Percentiles rank a stretch among this genome's conserved stretches.
Conservation (phyloP, 2,888 invertebrate species). For the Volucella bombylans region DNA sequence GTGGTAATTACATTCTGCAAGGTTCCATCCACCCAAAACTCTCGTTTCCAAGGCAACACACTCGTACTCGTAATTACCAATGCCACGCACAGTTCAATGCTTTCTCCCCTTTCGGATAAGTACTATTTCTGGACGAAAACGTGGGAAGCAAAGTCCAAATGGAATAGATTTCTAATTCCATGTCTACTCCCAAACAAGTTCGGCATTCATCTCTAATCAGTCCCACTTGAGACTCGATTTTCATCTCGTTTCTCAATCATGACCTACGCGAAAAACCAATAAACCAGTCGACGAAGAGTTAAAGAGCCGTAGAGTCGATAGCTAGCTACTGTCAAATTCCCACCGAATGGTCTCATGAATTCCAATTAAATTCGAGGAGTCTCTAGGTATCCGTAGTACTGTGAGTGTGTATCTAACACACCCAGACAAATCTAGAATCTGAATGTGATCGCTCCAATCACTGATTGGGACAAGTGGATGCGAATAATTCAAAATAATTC, state of each 20-base stretch:
- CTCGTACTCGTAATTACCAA: constrained; percentile 19
- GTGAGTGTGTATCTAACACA: not conserved
- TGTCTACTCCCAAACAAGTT: constrained; percentile 13
- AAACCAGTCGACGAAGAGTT: constrained; percentile 6
- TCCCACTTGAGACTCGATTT: not conserved
- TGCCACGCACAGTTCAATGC: constrained; percentile 16
- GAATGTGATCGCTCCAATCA: not conserved
- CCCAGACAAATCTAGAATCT: not conserved
- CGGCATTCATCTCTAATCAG: not conserved
- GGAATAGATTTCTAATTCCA: constrained; percentile 36
- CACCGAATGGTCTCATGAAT: constrained; percentile 2
- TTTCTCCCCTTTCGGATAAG: constrained; percentile 1
- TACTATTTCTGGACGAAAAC: constrained; percentile 34
- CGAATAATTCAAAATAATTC: not conserved
- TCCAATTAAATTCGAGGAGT: constrained; percentile 39
- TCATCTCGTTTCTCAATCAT: constrained; percentile 30
- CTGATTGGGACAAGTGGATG: not conserved
- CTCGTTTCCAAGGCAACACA: constrained; percentile 21
- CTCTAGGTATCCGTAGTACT: not conserved
- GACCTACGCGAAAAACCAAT: constrained; percentile 50
- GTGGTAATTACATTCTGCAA: not conserved
- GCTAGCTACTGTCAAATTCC: constrained; percentile 2
- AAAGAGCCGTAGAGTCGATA: constrained; percentile 2
- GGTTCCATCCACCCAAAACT: constrained; percentile 2
- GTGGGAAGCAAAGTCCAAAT: constrained; percentile 40